Conservation (phyloP, 2,888 invertebrate genomes). For the Chrysolina americana region DNA sequence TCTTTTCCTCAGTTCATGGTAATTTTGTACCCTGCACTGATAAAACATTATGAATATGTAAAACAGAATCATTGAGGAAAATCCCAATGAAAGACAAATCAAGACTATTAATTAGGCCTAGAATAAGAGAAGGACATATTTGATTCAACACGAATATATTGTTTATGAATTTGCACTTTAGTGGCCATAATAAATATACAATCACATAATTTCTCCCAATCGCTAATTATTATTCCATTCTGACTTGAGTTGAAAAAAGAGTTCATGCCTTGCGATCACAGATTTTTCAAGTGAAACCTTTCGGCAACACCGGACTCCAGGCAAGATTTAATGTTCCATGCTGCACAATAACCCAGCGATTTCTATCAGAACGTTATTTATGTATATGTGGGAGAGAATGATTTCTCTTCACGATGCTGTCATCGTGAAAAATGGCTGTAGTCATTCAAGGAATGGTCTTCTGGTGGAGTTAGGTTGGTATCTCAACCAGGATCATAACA, state of each 20-base stretch:
- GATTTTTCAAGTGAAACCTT: not conserved
- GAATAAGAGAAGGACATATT: no score
- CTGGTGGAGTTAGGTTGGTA: not conserved
- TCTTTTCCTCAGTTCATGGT: no score
- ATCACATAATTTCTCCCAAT: not conserved
- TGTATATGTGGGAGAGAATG: conserved; percentile 46
- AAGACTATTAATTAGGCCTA: no score
- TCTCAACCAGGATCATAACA: not conserved
- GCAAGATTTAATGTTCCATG: conserved; percentile 45
- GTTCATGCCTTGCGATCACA: not conserved
- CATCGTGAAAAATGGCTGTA: not conserved
- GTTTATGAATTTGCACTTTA: no score
- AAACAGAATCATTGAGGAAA: no score
- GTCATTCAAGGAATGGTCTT: not conserved
- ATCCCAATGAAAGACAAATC: no score
- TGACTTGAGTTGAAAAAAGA: no score
- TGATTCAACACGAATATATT: no score
- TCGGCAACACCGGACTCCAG: not conserved
- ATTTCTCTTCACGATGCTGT: conserved; percentile 35
- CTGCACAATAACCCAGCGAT: conserved; percentile 50
- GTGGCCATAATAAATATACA: no score
- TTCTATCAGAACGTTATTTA: conserved; percentile 49
- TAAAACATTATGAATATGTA: no score
- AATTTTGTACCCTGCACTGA: no score
- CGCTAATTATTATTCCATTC: not conserved